Base-by-base conservation (phyloP, 2,797 vertebrate genomes). In the Trematomus bernacchii region DNA sequence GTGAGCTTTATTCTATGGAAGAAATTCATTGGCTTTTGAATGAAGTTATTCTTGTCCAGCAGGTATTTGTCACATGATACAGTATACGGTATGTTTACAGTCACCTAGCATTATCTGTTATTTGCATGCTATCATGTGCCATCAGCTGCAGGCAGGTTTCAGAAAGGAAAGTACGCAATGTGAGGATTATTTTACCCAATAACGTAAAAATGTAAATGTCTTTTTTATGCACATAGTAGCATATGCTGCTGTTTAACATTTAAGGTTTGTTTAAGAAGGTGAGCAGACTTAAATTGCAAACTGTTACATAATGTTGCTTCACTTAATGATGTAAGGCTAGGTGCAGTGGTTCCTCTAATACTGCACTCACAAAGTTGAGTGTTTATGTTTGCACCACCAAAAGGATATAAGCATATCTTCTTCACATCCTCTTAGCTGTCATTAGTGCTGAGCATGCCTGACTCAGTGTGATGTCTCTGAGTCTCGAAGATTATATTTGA, bases 1-100 rank as follows among this genome's bases (percentile, higher is more conserved):
- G 93, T 94, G 66, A 93, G 93, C 90, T 42, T 65, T 3, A 9
- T 51, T 48, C 62, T 14, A 47, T 23, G 23, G 18, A 61, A 76
- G 71, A 80, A 0, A 69, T 33, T 15, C 18, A 3, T 30, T 37
- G 6, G 11, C 7, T 62, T 80, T 27, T 62, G 15, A 66, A 47
- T 33, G 30, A 0, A 16, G 14, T 54, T 23, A 14, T 57, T 76
- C 54, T 63, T 47, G 44, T 43, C 14, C 2, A 4, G 18, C 18
- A 57, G 5, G 42, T 42, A 16, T 43, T 67, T 60, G 19, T 63
- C 23, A 50, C 10, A 59, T 72, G 18, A 59, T 76, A 23, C 15
- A 46, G 47, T 3, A 33, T 65, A 37, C 8, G 33, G 33, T 37
- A 13, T 71, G 21, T 63, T 72, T n/a, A 58, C n/a, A 47, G 67